These are phyloP conservation scores for Parascotia fuliginaria DNA, from an alignment of 2,888 invertebrate species.

Conservation along the genomic window DNA sequence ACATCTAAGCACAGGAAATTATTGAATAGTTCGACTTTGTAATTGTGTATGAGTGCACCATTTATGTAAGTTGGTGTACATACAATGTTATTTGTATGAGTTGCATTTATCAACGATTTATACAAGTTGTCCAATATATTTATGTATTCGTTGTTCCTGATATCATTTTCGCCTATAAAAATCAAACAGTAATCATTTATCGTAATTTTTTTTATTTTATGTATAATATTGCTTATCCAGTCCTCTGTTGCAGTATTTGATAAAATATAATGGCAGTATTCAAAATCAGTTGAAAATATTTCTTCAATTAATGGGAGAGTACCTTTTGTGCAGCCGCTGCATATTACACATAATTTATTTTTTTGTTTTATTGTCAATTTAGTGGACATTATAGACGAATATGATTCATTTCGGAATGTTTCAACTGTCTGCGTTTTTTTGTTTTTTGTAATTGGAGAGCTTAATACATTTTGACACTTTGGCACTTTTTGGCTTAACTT, in stretches of 20 bases:
- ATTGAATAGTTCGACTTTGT: constrained; percentile 17
- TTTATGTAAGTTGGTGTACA: constrained; percentile 14
- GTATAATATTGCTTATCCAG: neutral
- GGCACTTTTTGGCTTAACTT: no score
- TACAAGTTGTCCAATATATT: neutral
- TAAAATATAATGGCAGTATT: neutral
- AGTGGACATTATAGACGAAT: neutral
- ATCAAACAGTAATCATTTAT: neutral
- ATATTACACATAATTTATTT: neutral
- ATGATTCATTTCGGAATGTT: neutral
- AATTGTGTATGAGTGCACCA: constrained; percentile 16
- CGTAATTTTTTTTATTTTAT: neutral
- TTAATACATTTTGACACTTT: neutral
- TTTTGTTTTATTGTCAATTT: neutral
- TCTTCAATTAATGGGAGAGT: neutral
- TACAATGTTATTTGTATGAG: constrained; percentile 11
- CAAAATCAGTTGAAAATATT: neutral
- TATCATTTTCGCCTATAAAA: neutral
- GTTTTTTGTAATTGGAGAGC: neutral
- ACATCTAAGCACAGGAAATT: constrained; percentile 5
- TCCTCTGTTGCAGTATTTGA: neutral
- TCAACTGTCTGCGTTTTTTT: neutral
- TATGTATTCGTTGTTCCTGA: neutral
- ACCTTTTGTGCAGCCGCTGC: neutral
- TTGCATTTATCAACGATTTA: neutral